A percentile compares a stretch with the other conserved stretches of the same genome.
phyloP scores from a whole-genome alignment of 1,140 invertebrate species.

The Tetramorium alpestre region DNA sequence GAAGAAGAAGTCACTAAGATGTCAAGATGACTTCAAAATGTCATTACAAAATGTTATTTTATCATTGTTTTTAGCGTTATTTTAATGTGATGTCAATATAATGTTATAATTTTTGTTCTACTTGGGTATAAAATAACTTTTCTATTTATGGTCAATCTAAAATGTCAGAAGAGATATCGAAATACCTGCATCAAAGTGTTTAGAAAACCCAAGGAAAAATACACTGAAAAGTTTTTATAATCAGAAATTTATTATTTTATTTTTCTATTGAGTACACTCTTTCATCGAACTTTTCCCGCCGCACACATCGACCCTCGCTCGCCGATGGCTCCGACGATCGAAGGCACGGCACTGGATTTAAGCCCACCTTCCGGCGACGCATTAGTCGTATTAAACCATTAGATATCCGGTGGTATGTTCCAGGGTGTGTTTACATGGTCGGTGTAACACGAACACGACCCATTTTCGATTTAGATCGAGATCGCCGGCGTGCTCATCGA shows the following conservation, averaged over 20 bases:
- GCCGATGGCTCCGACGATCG: neutral
- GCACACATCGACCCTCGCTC: neutral
- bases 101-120: no score
- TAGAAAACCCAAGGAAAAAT: neutral
- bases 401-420: conserved; percentile 26
- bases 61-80: no score
- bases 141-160: neutral
- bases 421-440: conserved; percentile 57
- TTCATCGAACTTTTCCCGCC: neutral
- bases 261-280: neutral
- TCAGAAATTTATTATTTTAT: neutral
- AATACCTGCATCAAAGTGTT: neutral
- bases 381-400: conserved; percentile 67
- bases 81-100: no score
- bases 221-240: neutral
- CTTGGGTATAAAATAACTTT: neutral
- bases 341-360: neutral
- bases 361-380: conserved; percentile 9
- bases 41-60: no score
- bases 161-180: neutral
- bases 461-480: conserved; percentile 59
- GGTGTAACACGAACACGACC: conserved; percentile 63
- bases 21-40: no score
- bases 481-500: conserved; percentile 7
- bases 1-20: no score